Percentiles rank a stretch among this genome's conserved stretches.
Conservation (phyloP, 30 jellyfish, hydroid and myxozoan species). For the Aurelia aurita complex sp. Pacific region DNA sequence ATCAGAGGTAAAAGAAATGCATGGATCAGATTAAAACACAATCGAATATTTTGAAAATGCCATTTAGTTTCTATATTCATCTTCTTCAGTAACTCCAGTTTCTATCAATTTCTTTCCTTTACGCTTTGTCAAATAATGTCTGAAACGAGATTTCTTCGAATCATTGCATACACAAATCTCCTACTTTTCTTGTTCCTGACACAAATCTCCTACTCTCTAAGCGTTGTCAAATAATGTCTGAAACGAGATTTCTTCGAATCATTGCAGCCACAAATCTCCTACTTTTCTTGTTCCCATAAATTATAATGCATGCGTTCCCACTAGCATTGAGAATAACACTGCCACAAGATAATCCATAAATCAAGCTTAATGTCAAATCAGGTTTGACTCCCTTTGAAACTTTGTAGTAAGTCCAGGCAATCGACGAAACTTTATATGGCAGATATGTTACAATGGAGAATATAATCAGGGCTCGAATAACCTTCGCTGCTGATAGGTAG, state of each 20-base stretch:
- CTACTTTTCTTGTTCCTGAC: constrained; percentile 15
- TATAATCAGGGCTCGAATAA: constrained; percentile 35
- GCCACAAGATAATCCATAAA: constrained; percentile 10
- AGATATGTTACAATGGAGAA: constrained; percentile 30
- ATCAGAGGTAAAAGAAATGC: too few relatives aligned
- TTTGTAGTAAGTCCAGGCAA: constrained; percentile 34
- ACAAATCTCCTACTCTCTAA: too few relatives aligned
- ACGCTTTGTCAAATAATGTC: too few relatives aligned
- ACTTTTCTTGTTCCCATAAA: constrained; percentile 27
- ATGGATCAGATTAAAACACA: too few relatives aligned
- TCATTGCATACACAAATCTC: not conserved
- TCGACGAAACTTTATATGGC: constrained; percentile 48
- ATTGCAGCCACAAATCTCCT: not conserved
- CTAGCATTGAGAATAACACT: constrained; percentile 49
- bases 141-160: too few relatives aligned
- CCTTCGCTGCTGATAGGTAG: constrained; percentile 51
- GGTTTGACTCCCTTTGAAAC: not conserved
- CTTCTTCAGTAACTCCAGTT: too few relatives aligned
- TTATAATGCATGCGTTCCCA: constrained; percentile 23
- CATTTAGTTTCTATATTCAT: too few relatives aligned
- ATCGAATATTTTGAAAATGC: too few relatives aligned
- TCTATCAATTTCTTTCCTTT: too few relatives aligned
- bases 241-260: too few relatives aligned
- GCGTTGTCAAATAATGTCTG: too few relatives aligned
- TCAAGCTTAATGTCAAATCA: not conserved